Evolutionary conservation across 2,797 vertebrate genomes (phyloP), one percentile per base, ranked within the genome.

Genomic region (Ctenosaura bakeri): DNA sequence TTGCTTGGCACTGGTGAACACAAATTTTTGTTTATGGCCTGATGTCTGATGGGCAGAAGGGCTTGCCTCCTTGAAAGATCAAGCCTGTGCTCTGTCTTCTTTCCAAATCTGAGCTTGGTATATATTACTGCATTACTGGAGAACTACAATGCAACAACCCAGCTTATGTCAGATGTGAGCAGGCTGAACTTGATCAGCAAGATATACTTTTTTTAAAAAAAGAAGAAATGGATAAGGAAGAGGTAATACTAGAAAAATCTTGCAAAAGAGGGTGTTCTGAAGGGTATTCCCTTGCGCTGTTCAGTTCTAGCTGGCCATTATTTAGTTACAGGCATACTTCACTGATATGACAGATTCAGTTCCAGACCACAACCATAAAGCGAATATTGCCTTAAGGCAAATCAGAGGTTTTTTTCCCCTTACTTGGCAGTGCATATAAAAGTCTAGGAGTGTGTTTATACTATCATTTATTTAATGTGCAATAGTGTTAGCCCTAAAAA

Each of bases 21-120:
- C 85, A 2, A 12, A 0, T 46, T 88, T 0, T 0, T 1, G 1
- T 80, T 91, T 89, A 76, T 82, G 1, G 0, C 62, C 59, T 0
- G 0, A 1, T 9, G 38, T 89, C 46, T 73, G 2, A 2, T 87
- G 0, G 0, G 81, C 88, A 93, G 90, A 94, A 64, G 92, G 89
- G 84, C 89, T 76, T 1, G 4, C 87, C 64, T 87, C 86, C 84
- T 78, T n/a, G 2, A 78, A 94, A 91, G 92, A 91, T 88, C 79
- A 79, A 50, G 14, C 64, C 88, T 94, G 91, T 88, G 80, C 50
- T 8, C 88, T 94, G 93, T 93, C 85, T 0, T 0, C 38, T 76
- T 83, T 94, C 93, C 94, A 96, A 74, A 32, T 9, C 89, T 73
- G 62, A 71, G 73, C 50, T 84, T 89, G 69, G 77, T 85, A 91